Conservation (phyloP, 1,140 invertebrate genomes). For the Gryon sp. region DNA sequence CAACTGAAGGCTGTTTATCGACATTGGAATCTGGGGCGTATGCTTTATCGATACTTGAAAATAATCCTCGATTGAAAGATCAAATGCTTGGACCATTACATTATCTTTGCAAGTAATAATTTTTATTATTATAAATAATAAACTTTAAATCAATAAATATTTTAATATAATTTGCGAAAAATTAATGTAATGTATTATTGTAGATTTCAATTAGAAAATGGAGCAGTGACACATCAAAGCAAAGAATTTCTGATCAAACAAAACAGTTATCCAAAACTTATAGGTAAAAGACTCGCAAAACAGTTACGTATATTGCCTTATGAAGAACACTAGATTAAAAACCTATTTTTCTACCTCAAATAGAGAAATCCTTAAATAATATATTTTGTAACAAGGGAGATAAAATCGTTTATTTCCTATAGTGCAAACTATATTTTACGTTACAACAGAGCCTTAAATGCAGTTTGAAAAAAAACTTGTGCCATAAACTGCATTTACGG, state of each 20-base stretch:
- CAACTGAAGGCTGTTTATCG: conserved; percentile 93
- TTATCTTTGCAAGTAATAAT: conserved; percentile 85
- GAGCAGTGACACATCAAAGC: conserved; percentile 94
- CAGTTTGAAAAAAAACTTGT: too few species aligned
- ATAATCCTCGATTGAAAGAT: conserved; percentile 83
- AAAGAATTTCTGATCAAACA: conserved; percentile 93
- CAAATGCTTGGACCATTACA: conserved; percentile 88
- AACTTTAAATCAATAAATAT: too few species aligned
- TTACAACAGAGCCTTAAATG: too few species aligned
- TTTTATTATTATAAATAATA: neutral
- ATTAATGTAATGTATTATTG: conserved; percentile 25
- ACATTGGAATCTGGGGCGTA: conserved; percentile 94
- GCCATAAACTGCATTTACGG: too few species aligned
- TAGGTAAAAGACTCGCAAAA: conserved; percentile 88
- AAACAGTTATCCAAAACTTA: conserved; percentile 90
- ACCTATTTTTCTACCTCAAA: neutral
- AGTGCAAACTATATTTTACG: too few species aligned
- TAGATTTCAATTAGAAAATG: conserved; percentile 90
- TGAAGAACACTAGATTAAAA: conserved; percentile 37
- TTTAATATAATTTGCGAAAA: too few species aligned
- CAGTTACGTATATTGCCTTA: conserved; percentile 75
- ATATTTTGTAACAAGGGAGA: too few species aligned
- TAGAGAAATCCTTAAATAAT: too few species aligned
- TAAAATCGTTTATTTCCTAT: too few species aligned
- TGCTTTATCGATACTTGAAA: conserved; percentile 89